Percentiles rank a stretch among this genome's conserved stretches.
Evolutionary conservation across 2,888 invertebrate genomes (phyloP).

Genomic region (Zygothrica quintamaculata): DNA sequence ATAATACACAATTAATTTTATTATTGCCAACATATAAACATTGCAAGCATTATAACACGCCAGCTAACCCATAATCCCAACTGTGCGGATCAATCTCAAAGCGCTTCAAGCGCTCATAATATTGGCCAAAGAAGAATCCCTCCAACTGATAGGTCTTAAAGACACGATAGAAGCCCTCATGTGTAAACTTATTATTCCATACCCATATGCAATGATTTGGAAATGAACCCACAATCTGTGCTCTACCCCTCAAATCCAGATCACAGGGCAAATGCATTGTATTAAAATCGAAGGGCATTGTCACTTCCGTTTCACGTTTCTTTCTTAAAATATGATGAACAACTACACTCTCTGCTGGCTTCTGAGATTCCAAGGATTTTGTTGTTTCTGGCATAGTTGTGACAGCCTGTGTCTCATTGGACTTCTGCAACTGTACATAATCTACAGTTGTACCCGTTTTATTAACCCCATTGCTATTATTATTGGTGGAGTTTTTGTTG

Average conservation of each 20-base stretch:
- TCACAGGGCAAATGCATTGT: conserved; percentile 45
- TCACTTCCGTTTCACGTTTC: neutral
- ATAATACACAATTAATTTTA: neutral
- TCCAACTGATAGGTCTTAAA: conserved; percentile 48
- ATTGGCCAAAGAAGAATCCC: conserved; percentile 48
- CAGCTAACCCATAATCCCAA: conserved; percentile 57
- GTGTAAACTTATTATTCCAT: conserved; percentile 20
- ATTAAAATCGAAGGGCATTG: conserved; percentile 22
- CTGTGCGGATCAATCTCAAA: conserved; percentile 88
- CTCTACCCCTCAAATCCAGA: conserved; percentile 9
- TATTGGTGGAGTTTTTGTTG: too few relatives aligned
- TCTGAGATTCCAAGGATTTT: too few relatives aligned
- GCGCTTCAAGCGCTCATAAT: conserved; percentile 42
- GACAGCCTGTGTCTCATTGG: too few relatives aligned
- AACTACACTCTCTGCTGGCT: neutral
- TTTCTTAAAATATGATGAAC: conserved; percentile 24
- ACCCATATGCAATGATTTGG: conserved; percentile 49
- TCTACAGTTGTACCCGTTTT: too few relatives aligned
- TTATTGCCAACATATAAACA: too few relatives aligned
- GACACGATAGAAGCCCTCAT: conserved; percentile 25
- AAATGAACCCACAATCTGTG: conserved; percentile 2
- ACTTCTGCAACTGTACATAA: too few relatives aligned
- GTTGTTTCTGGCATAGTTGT: neutral
- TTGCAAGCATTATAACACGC: too few relatives aligned
- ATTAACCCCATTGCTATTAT: too few relatives aligned